Conservation (phyloP, 1,140 invertebrate genomes). For the Drosophila nikananu region DNA sequence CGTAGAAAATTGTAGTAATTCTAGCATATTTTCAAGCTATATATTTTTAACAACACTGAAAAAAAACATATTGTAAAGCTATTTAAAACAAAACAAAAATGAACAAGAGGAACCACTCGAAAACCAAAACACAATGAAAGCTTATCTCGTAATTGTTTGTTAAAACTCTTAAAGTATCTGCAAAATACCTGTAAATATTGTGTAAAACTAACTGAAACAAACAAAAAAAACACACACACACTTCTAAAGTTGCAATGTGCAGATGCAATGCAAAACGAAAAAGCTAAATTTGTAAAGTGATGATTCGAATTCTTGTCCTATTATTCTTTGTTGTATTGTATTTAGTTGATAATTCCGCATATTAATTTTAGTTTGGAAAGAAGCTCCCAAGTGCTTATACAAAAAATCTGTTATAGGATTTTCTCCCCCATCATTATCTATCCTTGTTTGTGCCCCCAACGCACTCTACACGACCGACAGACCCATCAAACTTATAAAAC, state of each 20-base stretch:
- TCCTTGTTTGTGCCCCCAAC: conserved; percentile 14
- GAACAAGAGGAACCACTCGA: conserved; percentile 16
- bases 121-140: conserved; percentile 37
- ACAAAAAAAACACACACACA: conserved; percentile 6
- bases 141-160: conserved; percentile 56
- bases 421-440: conserved; percentile 20
- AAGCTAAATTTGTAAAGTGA: conserved; percentile 60
- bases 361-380: conserved; percentile 58
- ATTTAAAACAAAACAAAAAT: conserved; percentile 25
- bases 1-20: conserved; percentile 68
- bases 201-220: conserved; percentile 47
- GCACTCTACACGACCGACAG: conserved; percentile 36
- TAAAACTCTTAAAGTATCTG: conserved; percentile 39
- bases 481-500: conserved; percentile 13
- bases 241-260: conserved; percentile 31
- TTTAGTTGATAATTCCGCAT: conserved; percentile 56
- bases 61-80: conserved; percentile 44
- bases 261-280: conserved; percentile 35
- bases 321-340: conserved; percentile 66
- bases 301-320: conserved; percentile 68
- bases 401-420: conserved; percentile 80
- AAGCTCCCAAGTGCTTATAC: conserved; percentile 48
- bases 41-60: conserved; percentile 39
- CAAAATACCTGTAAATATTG: conserved; percentile 56
- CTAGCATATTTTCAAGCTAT: conserved; percentile 60